phyloP scores from a whole-genome alignment of 2,797 vertebrate species.

The Thaleichthys pacificus region DNA sequence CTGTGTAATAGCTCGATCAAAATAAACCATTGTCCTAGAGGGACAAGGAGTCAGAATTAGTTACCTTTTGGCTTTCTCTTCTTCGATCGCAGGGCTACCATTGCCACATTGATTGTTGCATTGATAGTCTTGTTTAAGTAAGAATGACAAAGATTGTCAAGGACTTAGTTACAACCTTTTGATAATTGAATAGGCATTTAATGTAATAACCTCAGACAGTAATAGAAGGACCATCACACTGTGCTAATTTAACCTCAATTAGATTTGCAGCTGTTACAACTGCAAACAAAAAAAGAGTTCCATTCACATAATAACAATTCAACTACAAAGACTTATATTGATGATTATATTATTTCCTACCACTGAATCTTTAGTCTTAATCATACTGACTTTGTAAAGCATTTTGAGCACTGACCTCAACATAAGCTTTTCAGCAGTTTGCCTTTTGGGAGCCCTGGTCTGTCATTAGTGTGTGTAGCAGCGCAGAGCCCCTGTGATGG shows the following conservation, averaged over 20 bases:
- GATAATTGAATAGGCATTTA: background rate
- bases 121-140: background rate
- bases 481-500: conserved; percentile 15
- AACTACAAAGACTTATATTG: background rate
- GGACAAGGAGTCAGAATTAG: background rate
- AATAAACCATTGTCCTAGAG: background rate
- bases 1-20: too few relatives aligned
- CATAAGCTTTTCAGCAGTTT: conserved; percentile 13
- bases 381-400: background rate
- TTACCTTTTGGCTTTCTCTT: too few relatives aligned
- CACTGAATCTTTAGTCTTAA: background rate
- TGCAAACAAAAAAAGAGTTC: too few relatives aligned
- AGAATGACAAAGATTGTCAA: background rate
- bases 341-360: background rate
- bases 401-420: background rate
- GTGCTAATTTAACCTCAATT: background rate
- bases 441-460: conserved; percentile 6
- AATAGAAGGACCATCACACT: background rate
- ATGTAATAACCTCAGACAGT: background rate
- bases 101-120: too few relatives aligned
- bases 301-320: too few relatives aligned
- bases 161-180: conserved; percentile 2
- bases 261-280: background rate
- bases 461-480: conserved; percentile 27
- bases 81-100: too few relatives aligned